Evolutionary conservation across 2,888 invertebrate species (phyloP).

Genomic region (Drosophila pullipes): DNA sequence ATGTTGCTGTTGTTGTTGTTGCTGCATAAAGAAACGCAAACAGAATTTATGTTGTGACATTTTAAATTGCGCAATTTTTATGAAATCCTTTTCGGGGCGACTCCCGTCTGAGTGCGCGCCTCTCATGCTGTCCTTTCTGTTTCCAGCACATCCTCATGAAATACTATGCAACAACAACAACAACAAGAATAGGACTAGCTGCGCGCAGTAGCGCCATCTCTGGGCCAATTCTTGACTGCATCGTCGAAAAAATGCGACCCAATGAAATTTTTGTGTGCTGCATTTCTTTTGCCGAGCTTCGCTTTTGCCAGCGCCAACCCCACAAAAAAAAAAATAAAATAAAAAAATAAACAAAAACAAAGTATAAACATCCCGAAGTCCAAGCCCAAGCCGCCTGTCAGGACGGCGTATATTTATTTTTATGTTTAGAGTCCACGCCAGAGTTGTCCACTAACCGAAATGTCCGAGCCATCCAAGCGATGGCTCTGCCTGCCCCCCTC

Average conservation of each 20-base stretch:
- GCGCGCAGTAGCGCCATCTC: constrained; percentile 55
- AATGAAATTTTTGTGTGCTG: constrained; percentile 70
- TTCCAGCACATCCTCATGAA: constrained; percentile 63
- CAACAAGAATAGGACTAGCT: constrained; percentile 6
- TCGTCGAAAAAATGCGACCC: constrained; percentile 59
- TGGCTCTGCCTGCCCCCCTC: constrained; percentile 20
- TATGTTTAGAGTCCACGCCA: constrained; percentile 74
- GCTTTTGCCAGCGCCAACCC: constrained; percentile 8
- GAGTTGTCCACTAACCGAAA: constrained; percentile 43
- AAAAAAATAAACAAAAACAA: no score
- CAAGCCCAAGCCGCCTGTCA: constrained; percentile 76
- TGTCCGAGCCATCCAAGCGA: constrained; percentile 40
- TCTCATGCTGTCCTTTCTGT: constrained; percentile 27
- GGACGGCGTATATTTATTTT: constrained; percentile 83
- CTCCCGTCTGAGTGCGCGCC: constrained; percentile 65
- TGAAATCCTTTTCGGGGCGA: constrained; percentile 83
- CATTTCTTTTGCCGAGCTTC: constrained; percentile 50
- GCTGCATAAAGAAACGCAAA: constrained; percentile 81
- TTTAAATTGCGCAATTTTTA: constrained; percentile 86
- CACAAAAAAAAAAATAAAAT: background rate
- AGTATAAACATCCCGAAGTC: constrained; percentile 18
- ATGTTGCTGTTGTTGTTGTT: constrained; percentile 46
- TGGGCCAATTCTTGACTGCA: constrained; percentile 69
- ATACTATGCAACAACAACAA: constrained; percentile 36
- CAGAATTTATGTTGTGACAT: constrained; percentile 86